Conservation (phyloP, 2,113 vertebrate species). For the Spilogale gracilis region DNA sequence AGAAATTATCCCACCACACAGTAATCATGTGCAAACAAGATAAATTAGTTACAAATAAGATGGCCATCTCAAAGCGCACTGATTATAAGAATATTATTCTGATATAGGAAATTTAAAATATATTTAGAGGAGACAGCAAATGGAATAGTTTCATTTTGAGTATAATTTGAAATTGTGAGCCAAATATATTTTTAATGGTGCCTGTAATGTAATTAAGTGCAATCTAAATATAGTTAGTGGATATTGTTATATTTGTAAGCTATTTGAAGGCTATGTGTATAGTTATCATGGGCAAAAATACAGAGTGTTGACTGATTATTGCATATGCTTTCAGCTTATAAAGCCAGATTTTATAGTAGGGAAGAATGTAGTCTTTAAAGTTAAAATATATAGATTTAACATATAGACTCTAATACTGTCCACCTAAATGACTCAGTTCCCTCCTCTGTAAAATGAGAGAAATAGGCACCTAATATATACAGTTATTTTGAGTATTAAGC, state of each 20-base stretch:
- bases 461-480: not conserved
- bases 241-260: not conserved
- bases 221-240: not conserved
- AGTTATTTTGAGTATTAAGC: not conserved
- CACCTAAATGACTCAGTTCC: not conserved
- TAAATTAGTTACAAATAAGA: not conserved
- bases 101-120: not conserved
- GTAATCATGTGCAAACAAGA: not conserved
- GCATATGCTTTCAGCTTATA: not conserved
- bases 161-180: not conserved
- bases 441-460: not conserved
- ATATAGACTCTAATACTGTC: not conserved
- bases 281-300: not conserved
- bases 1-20: not conserved
- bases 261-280: not conserved
- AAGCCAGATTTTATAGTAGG: not conserved
- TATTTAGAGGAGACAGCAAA: not conserved
- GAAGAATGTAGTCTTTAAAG: not conserved
- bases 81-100: not conserved
- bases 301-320: not conserved
- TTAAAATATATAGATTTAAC: not conserved
- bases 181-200: not conserved
- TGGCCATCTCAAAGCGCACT: not conserved
- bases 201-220: not conserved
- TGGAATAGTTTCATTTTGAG: not conserved